Base-by-base conservation (phyloP, 2,113 vertebrate genomes). In the Tragelaphus strepsiceros region DNA sequence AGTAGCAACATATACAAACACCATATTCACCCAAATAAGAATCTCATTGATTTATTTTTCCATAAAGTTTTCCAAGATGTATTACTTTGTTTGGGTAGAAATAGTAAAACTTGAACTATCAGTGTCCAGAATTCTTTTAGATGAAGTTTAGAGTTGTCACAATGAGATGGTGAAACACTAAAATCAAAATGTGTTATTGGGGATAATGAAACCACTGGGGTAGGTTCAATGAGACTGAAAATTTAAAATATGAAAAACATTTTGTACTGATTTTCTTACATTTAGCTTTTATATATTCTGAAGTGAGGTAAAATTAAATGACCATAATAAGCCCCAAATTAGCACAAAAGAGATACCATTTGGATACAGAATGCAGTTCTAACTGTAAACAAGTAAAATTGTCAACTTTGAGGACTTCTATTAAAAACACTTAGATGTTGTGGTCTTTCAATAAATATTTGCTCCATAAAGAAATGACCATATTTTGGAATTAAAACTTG, bases 11-110 rank as follows among this genome's bases (percentile, higher is more conserved):
- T 53, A 53, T n/a, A 35, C 46, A 82, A 56, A 86, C 17, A 35
- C 62, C 81, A 43, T n/a, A 30, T 56, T 85, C 15, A 59, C 32
- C 78, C 28, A 91, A 93, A 90, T 93, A 8, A 88, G 3, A 59
- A 78, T 95, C 35, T 91, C 46, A 91, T 21, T 96, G 32, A 78
- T 6, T 98, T 97, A 3, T n/a, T 6, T 93, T 87, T 81, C 24
- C 19, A 56, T 51, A 77, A 95, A 91, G 51, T 97, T 96, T 92
- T 74, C 58, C 26, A 89, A 82, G 22, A 86, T 35, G 3, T 59
- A 35, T 85, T 2, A 80, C 21, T 87, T 88, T 83, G 15, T 95
- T 96, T 26, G 43, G 39, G 58, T 91, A 11, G 43, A 89, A 94
- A 46, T 14, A 56, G 43, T 46, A 81, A 35, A 43, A 7, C 74